Evolutionary conservation across 2,888 invertebrate genomes (phyloP), one percentile per base, ranked within the genome.

Genomic region (Priocnemis perturbator): DNA sequence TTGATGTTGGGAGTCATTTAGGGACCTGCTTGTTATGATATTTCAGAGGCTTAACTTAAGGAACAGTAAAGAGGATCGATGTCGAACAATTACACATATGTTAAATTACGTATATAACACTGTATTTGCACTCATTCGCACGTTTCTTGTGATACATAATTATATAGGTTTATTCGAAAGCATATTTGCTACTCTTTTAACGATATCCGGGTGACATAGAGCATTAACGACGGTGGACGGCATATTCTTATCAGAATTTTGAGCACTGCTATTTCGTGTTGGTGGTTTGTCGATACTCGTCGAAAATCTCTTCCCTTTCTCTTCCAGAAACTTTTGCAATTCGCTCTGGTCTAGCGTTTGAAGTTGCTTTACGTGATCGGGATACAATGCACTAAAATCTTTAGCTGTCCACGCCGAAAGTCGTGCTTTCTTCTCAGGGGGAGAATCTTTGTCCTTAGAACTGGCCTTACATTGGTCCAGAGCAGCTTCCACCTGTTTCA

Each of bases 151-250:
- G 7, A 11, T 37, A 37, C 37, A 37, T 37, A 3, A 37, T 37
- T 11, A 37, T 21, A 37, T 5, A 59, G n/a, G n/a, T 17, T n/a
- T 23, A 9, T 64, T 56, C 63, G 74, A 20, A 26, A 78, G 60
- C 62, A 89, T 86, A 69, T 89, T 81, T 59, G 87, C 83, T 44
- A 90, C 89, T 79, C 89, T 82, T 69, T 86, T 90, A 77, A 94
- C 91, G 55, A 93, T 91, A 75, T 91, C 91, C 58, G 91, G 91
- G 81, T 93, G 91, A 83, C 93, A 93, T 78, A 94, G 91, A 30
- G 94, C 91, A 86, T 94, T 93, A 26, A 95, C 91, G 47, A 95
- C 86, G 48, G 91, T 89, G 71, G 85, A 77, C 77, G 90, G 59
- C 23, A 78, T 63, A 55, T 66, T 21, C 23, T 47, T 11, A 45